Evolutionary conservation across 2,888 invertebrate genomes (phyloP).

Genomic region (Drosophila longiperda): DNA sequence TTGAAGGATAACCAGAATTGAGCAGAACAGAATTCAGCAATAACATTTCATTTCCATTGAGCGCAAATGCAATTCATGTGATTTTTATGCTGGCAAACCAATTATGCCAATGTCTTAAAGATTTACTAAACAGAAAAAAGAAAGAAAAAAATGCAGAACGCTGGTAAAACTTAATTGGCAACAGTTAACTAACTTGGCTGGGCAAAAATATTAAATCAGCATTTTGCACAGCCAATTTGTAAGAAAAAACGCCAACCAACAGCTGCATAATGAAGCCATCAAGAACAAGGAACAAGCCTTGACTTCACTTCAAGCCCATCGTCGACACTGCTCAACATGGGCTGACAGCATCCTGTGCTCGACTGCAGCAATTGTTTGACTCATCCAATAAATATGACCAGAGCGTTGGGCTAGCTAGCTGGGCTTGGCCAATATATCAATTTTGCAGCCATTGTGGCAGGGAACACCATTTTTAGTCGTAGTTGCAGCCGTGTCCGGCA

Average conservation of each 20-base stretch:
- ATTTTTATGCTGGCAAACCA: constrained; percentile 77
- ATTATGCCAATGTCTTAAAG: constrained; percentile 61
- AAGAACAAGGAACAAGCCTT: constrained; percentile 39
- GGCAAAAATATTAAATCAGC: constrained; percentile 77
- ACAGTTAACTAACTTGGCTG: constrained; percentile 27
- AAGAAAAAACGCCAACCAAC: constrained; percentile 63
- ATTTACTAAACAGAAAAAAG: constrained; percentile 11
- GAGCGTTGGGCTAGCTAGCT: constrained; percentile 17
- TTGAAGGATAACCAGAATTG: constrained; percentile 61
- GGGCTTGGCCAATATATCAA: constrained; percentile 62
- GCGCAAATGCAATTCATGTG: constrained; percentile 78
- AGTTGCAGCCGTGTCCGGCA: constrained; percentile 41
- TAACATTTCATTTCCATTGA: constrained; percentile 72
- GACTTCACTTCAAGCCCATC: constrained; percentile 8
- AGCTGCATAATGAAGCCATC: constrained; percentile 80
- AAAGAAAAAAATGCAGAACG: constrained; percentile 5
- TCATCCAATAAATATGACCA: constrained; percentile 73
- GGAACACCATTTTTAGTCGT: constrained; percentile 65
- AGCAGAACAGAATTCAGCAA: constrained; percentile 28
- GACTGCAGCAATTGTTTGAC: constrained; percentile 55
- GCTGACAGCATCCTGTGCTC: constrained; percentile 43
- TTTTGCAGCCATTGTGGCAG: constrained; percentile 68
- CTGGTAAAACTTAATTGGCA: constrained; percentile 74
- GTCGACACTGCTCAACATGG: constrained; percentile 4
- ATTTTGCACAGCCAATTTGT: constrained; percentile 75